Base-by-base conservation (phyloP, 2,888 invertebrate species). In the Epinotia demarniana region DNA sequence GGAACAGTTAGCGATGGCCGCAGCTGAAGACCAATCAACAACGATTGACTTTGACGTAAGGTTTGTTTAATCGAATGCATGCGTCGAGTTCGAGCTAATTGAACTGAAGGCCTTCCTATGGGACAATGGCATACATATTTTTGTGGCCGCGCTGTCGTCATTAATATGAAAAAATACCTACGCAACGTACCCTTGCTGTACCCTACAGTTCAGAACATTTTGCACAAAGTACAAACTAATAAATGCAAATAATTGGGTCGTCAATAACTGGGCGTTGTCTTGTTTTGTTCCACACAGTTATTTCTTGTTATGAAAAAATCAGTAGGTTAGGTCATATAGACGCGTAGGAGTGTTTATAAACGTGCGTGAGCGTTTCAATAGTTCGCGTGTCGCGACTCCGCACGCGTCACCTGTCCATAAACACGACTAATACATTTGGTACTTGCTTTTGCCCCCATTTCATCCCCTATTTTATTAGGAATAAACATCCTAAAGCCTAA, bases 81-180 rank as follows among this genome's bases (percentile, higher is more conserved):
- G n/a, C n/a, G 61, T 53, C 18, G 70, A 53, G 12, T 75, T 68
- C n/a, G n/a, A 23, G 12, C 39, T 18, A 71, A 72, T 72, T 19
- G 64, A 67, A 71, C 46, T 71, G 61, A 61, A 27, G 55, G 43
- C 63, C 71, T 71, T 27, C 60, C 61, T 71, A 61, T 75, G 71
- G 71, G 75, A 75, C 75, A 72, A 72, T 62, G 61, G 39, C 70
- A 75, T 75, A 57, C 67, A 75, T 66, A 71, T 71, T 71, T 66
- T 66, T 66, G 60, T 66, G 61, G 60, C 57, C 67, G 57, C 53
- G 43, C 23, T 63, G 55, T 61, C 66, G 66, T 66, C 61, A 66
- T 75, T 71, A 75, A 23, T 55, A 71, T 75, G 70, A 71, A 64
- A 70, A 39, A 27, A 6, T 33, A 39, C 39, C 43, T 43, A n/a